These are phyloP conservation scores for Rhyacophila brunnea DNA, from an alignment of 1,140 invertebrate genomes.

Conservation along the genomic window DNA sequence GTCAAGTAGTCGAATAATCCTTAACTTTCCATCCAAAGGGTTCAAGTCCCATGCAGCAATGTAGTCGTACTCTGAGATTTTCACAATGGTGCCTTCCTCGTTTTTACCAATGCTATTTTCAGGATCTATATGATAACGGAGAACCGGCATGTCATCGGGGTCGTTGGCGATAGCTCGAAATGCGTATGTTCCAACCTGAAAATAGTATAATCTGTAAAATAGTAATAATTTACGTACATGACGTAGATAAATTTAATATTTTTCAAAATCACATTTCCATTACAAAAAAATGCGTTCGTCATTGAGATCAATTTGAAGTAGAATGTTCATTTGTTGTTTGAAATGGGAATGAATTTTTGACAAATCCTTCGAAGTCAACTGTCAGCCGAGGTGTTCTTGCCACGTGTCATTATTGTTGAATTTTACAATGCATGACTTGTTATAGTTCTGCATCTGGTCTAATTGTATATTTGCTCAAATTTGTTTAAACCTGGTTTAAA, in stretches of 20 bases:
- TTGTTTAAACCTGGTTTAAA: too few species aligned
- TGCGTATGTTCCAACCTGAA: conserved; percentile 68
- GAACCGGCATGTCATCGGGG: conserved; percentile 72
- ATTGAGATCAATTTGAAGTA: too few species aligned
- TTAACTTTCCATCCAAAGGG: conserved; percentile 70
- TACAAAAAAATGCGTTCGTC: conserved; percentile 9
- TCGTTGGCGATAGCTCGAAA: conserved; percentile 73
- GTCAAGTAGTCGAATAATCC: conserved; percentile 65
- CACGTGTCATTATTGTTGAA: too few species aligned
- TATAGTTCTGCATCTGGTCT: too few species aligned
- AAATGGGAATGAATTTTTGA: too few species aligned
- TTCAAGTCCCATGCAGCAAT: conserved; percentile 72
- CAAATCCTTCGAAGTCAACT: too few species aligned
- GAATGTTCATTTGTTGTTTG: too few species aligned
- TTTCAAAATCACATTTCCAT: too few species aligned
- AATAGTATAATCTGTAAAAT: too few species aligned
- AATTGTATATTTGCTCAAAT: too few species aligned
- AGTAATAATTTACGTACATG: conserved; percentile 2
- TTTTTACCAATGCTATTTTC: conserved; percentile 72
- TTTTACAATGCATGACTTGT: too few species aligned
- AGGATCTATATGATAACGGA: conserved; percentile 72
- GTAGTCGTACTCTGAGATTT: conserved; percentile 71
- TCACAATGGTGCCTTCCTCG: conserved; percentile 73
- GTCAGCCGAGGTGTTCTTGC: too few species aligned
- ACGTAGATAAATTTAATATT: neutral